phyloP scores from a whole-genome alignment of 2,888 invertebrate genomes.

The Fragum fragum region DNA sequence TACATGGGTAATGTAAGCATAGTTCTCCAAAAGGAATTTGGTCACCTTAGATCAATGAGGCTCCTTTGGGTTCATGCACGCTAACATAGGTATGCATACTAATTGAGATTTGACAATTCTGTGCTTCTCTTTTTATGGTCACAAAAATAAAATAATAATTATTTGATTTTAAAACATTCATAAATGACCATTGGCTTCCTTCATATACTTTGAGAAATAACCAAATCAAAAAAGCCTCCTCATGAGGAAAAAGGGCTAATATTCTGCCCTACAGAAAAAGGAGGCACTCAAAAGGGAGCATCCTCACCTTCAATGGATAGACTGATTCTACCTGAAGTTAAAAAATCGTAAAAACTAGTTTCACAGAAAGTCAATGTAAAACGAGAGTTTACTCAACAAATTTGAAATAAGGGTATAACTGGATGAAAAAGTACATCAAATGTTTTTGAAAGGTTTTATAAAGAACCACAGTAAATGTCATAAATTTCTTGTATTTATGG shows the following conservation, averaged over 20 bases:
- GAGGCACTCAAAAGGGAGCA: conserved; percentile 85
- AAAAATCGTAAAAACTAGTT: conserved; percentile 30
- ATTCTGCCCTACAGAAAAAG: conserved; percentile 1
- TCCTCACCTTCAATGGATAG: conserved; percentile 33
- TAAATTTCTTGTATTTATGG: no score
- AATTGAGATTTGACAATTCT: no score
- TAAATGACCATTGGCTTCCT: neutral
- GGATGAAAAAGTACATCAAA: conserved; percentile 1
- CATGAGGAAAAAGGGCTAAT: conserved; percentile 5
- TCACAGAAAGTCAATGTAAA: conserved; percentile 20
- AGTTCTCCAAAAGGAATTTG: no score
- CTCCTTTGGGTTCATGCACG: no score
- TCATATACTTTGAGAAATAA: neutral
- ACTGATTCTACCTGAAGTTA: conserved; percentile 24
- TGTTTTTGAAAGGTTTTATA: no score
- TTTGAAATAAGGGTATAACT: conserved; percentile 7
- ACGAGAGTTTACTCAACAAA: neutral
- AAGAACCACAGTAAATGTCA: no score
- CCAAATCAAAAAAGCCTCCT: neutral
- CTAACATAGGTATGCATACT: no score
- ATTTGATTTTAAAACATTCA: neutral
- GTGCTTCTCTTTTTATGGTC: neutral
- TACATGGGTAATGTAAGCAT: no score
- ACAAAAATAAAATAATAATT: neutral
- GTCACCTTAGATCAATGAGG: no score